Evolutionary conservation across 2,888 invertebrate species (phyloP), one percentile per base, ranked within the genome.

Genomic region (Mesochorus sp.): DNA sequence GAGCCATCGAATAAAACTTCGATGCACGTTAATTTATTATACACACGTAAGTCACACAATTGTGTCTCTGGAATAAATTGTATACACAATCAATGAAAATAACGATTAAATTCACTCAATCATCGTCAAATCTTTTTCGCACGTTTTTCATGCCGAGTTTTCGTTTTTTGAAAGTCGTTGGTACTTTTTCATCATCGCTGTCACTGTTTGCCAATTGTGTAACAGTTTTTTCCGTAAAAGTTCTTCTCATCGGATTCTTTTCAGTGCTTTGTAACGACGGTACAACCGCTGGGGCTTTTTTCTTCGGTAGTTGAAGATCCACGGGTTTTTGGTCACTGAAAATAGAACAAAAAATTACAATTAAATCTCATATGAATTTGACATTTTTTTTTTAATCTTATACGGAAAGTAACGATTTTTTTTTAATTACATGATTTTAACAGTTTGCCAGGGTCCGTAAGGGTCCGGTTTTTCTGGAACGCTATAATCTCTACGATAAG

Each of bases 381-480:
- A n/a, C n/a, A n/a, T n/a, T n/a, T n/a, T n/a, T n/a, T n/a, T n/a
- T n/a, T n/a, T n/a, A n/a, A n/a, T n/a, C n/a, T n/a, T n/a, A 4
- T 26, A 10, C 10, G 34, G 49, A 31, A 47, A 28, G 19, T 37
- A 39, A 47, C n/a, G n/a, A n/a, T n/a, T n/a, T n/a, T 53, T 57
- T 6, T 44, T 64, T 59, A 74, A 42, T 70, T 92, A 95, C 95
- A 92, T 92, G 81, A 92, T 91, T 76, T 93, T 92, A 4, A 96
- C 94, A 3, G 94, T 92, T 84, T 94, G 93, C 96, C 96, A 97
- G n/a, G 93, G 92, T 3, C 96, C 96, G 85, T 95, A 96, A 0
- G 96, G 95, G 80, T 94, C 93, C 0, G 92, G 92, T 75, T 92
- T 93, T 24, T 93, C 93, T 0, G 94, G 93, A 0, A 95, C 94